Base-by-base conservation (phyloP, 2,888 invertebrate species). In the Nomada goodeniana region DNA sequence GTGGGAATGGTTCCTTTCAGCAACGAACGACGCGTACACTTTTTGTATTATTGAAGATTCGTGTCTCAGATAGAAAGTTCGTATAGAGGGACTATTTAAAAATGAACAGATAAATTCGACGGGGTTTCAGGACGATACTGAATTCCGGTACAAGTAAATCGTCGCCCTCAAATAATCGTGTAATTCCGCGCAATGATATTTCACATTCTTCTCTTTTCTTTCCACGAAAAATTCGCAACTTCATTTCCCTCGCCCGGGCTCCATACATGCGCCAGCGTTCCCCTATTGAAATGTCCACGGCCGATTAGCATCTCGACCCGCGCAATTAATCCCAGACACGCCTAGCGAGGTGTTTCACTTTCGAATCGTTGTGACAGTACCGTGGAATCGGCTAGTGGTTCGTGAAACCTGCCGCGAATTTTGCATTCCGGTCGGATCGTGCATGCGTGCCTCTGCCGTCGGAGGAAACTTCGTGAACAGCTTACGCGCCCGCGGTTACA, bases 281-380 rank as follows among this genome's bases (percentile, higher is more conserved):
- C 68, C 68, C 50, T n/a, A 23, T 23, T 23, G 67, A 55, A 57
- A 57, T 13, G 20, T 42, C 55, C 57, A 1, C 57, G 26, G 42
- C 15, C 50, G 67, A 68, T 74, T 68, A 42, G 57, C 29, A 47
- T 4, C 20, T 20, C 26, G 61, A 36, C 4, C 13, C n/a, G 57
- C 13, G 47, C 23, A 59, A 68, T 68, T 68, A 68, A 59, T 15
- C 74, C 59, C 20, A 42, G 44, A 50, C 73, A 59, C 74, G 74
- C 59, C 57, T 60, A 50, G 23, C 10, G 42, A 15, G 47, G 67
- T 61, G 53, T 59, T 68, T 68, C 68, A 59, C 74, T 74, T 74
- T 74, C 74, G 68, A 73, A 68, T 42, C 59, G 42, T 18, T 57
- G n/a, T 20, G 68, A 67, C 36, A 68, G 23, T 67, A 67, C 67